A percentile compares a stretch with the other conserved stretches of the same genome.
phyloP scores from a whole-genome alignment of 2,113 vertebrate species.

The Pyxicephalus adspersus region DNA sequence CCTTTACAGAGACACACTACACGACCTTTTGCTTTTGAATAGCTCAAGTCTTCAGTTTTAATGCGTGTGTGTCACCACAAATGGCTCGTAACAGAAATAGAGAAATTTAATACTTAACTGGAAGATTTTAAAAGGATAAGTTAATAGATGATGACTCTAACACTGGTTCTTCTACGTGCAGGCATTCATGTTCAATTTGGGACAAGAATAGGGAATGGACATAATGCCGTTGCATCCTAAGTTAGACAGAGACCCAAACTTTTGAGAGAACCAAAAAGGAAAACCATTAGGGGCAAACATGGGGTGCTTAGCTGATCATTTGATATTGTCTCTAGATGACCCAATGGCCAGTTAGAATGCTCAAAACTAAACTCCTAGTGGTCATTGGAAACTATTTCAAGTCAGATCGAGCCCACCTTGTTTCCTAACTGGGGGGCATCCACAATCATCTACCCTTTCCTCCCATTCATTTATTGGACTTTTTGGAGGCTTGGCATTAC shows the following conservation, averaged over 20 bases:
- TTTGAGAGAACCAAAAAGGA: too few relatives aligned
- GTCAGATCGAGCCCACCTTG: too few relatives aligned
- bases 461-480: too few relatives aligned
- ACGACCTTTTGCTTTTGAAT: conserved; percentile 20
- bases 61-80: conserved; percentile 1
- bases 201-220: not conserved
- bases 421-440: too few relatives aligned
- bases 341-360: too few relatives aligned
- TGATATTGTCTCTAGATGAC: too few relatives aligned
- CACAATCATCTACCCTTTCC: too few relatives aligned
- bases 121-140: not conserved
- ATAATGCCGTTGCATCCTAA: not conserved
- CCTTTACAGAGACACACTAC: conserved; percentile 1
- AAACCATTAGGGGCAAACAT: too few relatives aligned
- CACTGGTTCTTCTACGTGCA: not conserved
- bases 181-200: not conserved
- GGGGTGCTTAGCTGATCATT: too few relatives aligned
- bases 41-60: conserved; percentile 8
- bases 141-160: not conserved
- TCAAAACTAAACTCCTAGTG: too few relatives aligned
- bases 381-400: too few relatives aligned
- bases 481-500: too few relatives aligned
- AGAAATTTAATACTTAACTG: not conserved
- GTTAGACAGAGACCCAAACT: not conserved
- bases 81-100: not conserved